Conservation (phyloP, 2,113 vertebrate genomes). For the Dicrurus megarhynchus region DNA sequence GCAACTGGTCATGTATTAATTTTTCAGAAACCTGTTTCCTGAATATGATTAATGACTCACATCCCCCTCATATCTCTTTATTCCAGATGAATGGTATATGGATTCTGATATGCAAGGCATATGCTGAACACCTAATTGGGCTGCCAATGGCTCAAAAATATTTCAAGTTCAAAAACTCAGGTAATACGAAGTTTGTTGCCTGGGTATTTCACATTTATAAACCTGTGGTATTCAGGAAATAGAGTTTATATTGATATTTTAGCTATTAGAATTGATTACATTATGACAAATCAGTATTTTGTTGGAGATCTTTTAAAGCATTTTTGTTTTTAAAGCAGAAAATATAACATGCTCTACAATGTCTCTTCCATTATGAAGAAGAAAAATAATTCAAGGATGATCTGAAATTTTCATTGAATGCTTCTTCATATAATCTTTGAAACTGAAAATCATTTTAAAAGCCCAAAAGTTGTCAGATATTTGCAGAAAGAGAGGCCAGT, state of each 20-base stretch:
- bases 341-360: neutral
- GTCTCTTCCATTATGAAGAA: neutral
- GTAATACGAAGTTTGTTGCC: neutral
- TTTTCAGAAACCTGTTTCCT: slow-evolving; percentile 50
- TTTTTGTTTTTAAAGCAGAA: neutral
- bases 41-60: slow-evolving; percentile 52
- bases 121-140: neutral
- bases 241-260: neutral
- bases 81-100: slow-evolving; percentile 14
- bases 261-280: neutral
- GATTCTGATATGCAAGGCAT: slow-evolving; percentile 22
- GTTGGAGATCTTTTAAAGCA: neutral
- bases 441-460: neutral
- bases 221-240: neutral
- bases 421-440: neutral
- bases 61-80: slow-evolving; percentile 12
- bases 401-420: neutral
- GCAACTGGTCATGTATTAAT: slow-evolving; percentile 45
- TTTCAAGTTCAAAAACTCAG: neutral
- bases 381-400: neutral
- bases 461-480: neutral
- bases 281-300: neutral
- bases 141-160: neutral
- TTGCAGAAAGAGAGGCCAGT: neutral
- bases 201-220: neutral